Conservation (phyloP, 2,888 invertebrate species). For the Nephrotoma appendiculata region DNA sequence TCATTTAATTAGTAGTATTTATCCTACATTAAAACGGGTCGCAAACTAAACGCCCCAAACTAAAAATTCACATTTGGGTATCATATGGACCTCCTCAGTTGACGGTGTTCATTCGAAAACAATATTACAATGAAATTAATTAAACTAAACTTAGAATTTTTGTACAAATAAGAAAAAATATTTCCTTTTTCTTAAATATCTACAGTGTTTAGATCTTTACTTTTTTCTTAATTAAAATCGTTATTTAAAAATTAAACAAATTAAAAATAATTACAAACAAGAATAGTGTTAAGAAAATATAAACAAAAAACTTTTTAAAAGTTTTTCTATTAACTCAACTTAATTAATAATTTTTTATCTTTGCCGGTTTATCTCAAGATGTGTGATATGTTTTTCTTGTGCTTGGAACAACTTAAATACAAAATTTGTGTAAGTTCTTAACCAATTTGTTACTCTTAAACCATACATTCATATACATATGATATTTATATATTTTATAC, state of each 20-base stretch:
- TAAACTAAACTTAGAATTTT: not conserved
- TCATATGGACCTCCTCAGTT: too few species aligned
- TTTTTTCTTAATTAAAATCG: not conserved
- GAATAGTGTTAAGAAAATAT: not conserved
- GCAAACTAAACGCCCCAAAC: not conserved
- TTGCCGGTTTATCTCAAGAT: not conserved
- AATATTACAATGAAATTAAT: not conserved
- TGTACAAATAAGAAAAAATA: not conserved
- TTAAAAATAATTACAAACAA: not conserved
- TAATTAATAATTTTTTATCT: not conserved
- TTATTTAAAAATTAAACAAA: not conserved
- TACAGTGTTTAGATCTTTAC: not conserved
- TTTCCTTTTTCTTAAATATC: not conserved
- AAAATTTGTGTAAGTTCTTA: not conserved
- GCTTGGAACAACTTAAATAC: not conserved
- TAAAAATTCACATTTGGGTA: too few species aligned
- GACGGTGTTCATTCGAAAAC: not conserved
- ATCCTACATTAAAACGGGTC: not conserved
- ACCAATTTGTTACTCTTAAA: not conserved
- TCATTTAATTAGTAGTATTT: not conserved
- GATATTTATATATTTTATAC: not conserved
- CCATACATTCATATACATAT: not conserved
- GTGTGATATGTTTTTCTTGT: not conserved
- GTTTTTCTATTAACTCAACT: not conserved
- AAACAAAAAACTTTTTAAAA: not conserved